Evolutionary conservation across 2,113 vertebrate genomes (phyloP).

Genomic region (Gallinago jamesoni): DNA sequence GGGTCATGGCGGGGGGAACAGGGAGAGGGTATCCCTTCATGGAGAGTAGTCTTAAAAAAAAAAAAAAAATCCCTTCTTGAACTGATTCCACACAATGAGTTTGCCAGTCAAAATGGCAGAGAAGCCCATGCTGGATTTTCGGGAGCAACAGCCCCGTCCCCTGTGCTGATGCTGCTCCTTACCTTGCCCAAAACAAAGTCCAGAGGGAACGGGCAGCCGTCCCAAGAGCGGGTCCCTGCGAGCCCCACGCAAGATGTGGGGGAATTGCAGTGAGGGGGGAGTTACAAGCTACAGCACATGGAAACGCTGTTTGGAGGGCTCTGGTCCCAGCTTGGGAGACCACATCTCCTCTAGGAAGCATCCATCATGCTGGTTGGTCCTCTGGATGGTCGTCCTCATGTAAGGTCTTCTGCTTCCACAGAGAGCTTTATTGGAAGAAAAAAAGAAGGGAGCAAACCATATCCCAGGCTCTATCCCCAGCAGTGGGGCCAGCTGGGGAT

Average conservation of each 20-base stretch:
- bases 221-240: neutral
- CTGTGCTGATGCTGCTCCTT: rapidly evolving
- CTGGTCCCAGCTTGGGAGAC: neutral
- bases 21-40: neutral
- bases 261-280: neutral
- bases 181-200: neutral
- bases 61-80: neutral
- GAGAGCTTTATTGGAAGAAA: neutral
- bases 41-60: neutral
- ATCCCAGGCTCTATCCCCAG: neutral
- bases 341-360: neutral
- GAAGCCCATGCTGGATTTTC: neutral
- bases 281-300: too few relatives aligned
- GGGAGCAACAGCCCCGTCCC: neutral
- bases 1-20: neutral
- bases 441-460: neutral
- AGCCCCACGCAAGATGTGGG: neutral
- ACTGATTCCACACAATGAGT: neutral
- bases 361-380: neutral
- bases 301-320: neutral
- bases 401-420: neutral
- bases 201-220: rapidly evolving
- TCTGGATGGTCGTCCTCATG: rapidly evolving
- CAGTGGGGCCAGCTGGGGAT: too few relatives aligned
- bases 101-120: neutral